phyloP scores from a whole-genome alignment of 2,113 vertebrate species.

The Chaetorhynchus papuensis region DNA sequence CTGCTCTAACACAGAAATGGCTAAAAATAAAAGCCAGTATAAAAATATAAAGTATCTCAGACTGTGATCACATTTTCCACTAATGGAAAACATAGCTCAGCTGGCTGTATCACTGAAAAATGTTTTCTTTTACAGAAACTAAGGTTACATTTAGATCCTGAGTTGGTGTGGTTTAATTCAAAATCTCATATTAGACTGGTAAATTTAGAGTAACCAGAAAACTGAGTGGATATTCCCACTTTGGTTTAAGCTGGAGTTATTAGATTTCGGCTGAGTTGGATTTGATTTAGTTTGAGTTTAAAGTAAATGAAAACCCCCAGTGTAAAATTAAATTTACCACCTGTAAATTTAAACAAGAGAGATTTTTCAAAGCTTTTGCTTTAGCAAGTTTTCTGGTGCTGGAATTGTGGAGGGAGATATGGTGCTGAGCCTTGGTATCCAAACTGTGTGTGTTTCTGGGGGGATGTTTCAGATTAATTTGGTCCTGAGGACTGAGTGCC shows the following conservation, averaged over 20 bases:
- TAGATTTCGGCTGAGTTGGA: neutral
- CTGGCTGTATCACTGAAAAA: neutral
- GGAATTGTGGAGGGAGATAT: neutral
- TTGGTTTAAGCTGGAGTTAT: neutral
- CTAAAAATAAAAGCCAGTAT: constrained; percentile 47
- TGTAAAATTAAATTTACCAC: neutral
- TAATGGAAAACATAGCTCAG: constrained; percentile 42
- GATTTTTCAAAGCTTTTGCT: neutral
- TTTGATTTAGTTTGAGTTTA: neutral
- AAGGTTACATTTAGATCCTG: neutral
- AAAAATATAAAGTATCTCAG: constrained; percentile 43
- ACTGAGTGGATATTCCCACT: neutral
- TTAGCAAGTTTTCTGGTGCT: neutral
- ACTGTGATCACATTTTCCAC: constrained; percentile 54
- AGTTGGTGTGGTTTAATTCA: neutral
- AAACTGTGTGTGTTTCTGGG: neutral
- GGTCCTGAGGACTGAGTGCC: neutral
- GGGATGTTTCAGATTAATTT: neutral
- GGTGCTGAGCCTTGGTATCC: neutral
- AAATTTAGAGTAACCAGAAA: neutral
- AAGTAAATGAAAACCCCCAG: neutral
- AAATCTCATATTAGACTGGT: neutral
- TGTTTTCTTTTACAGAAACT: constrained; percentile 1
- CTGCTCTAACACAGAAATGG: constrained; percentile 25
- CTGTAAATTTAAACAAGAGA: neutral